These are phyloP conservation scores for Drosophila jambulina DNA, from an alignment of 1,140 invertebrate genomes.

Conservation along the genomic window DNA sequence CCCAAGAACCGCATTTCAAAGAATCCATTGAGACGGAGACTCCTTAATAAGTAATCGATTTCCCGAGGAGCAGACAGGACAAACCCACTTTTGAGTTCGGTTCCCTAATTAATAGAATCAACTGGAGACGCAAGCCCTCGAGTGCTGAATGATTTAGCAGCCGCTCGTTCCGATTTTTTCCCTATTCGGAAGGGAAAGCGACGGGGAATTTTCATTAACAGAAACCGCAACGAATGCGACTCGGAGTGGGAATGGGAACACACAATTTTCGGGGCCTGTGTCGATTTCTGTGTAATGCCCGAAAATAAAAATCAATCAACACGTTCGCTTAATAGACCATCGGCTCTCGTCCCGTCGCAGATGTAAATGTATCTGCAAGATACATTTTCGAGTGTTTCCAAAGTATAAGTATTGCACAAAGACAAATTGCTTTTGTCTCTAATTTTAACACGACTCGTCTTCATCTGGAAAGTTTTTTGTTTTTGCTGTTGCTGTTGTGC, in stretches of 20 bases:
- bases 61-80: slow-evolving; percentile 7
- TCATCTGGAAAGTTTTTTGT: slow-evolving; percentile 14
- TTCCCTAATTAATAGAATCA: slow-evolving; percentile 71
- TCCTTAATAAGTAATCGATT: slow-evolving; percentile 54
- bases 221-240: slow-evolving; percentile 42
- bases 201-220: slow-evolving; percentile 45
- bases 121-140: slow-evolving; percentile 27
- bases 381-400: slow-evolving; percentile 46
- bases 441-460: slow-evolving; percentile 72
- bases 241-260: slow-evolving; percentile 44
- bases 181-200: background rate
- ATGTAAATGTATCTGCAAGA: slow-evolving; percentile 78
- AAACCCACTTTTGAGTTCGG: slow-evolving; percentile 34
- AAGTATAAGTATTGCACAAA: slow-evolving; percentile 68
- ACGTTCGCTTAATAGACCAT: slow-evolving; percentile 69
- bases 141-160: slow-evolving; percentile 78
- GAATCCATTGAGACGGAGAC: slow-evolving; percentile 31
- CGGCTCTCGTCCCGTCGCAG: slow-evolving; percentile 18
- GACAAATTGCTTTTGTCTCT: slow-evolving; percentile 81
- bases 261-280: slow-evolving; percentile 23
- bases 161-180: background rate
- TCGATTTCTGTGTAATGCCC: slow-evolving; percentile 50
- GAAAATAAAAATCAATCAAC: slow-evolving; percentile 81
- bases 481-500: slow-evolving; percentile 14
- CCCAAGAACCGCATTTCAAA: background rate